Conservation (phyloP, 2,113 vertebrate species). For the Spheniscus mendiculus region DNA sequence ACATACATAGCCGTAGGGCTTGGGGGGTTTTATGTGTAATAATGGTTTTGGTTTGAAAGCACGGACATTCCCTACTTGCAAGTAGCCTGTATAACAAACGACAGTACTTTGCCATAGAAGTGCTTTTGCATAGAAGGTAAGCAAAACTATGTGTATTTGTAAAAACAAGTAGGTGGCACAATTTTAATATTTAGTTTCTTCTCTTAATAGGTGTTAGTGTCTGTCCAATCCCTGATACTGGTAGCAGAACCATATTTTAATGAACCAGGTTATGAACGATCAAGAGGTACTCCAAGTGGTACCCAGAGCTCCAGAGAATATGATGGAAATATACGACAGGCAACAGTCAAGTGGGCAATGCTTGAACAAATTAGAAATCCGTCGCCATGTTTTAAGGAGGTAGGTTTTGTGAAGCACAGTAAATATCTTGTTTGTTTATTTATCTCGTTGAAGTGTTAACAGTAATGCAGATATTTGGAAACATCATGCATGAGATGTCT, state of each 20-base stretch:
- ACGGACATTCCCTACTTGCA: fast-evolving
- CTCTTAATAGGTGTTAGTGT: constrained; percentile 89
- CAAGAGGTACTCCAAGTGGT: constrained; percentile 93
- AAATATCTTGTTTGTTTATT: background rate
- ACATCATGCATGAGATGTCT: background rate
- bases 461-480: background rate
- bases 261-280: constrained; percentile 95
- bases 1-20: background rate
- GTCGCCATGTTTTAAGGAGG: constrained; percentile 98
- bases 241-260: constrained; percentile 98
- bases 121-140: background rate
- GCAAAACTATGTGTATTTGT: background rate
- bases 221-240: constrained; percentile 96
- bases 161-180: background rate
- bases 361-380: constrained; percentile 97
- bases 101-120: background rate
- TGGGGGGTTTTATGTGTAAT: fast-evolving
- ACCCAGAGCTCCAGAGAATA: constrained; percentile 98
- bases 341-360: constrained; percentile 98
- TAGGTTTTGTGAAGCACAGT: constrained; percentile 53
- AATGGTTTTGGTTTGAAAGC: background rate
- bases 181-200: background rate
- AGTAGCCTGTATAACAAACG: background rate
- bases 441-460: background rate
- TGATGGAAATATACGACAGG: constrained; percentile 96